Base-by-base conservation (phyloP, 2,888 invertebrate species). In the Drosophila dives region DNA sequence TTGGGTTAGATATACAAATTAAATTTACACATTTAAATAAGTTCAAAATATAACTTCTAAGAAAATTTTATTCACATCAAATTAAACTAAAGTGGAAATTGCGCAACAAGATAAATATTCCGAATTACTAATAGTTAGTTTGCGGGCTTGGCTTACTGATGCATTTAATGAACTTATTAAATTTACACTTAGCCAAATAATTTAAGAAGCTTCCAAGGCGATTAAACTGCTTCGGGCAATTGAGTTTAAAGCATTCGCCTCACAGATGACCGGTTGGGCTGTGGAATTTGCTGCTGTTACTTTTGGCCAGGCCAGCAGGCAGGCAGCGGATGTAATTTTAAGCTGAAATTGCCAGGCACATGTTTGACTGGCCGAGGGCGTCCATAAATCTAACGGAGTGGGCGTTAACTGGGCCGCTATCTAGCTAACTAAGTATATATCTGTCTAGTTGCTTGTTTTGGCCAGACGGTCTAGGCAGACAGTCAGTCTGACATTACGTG, bases 301-400 rank as follows among this genome's bases (percentile, higher is more conserved):
- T 50, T 56, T 64, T 54, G 72, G 58, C 63, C 59, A 51, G 48
- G 32, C 3, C 3, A 26, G 26, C 5, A 26, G 26, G 26, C 77
- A 56, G 40, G 32, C 59, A 70, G 64, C 75, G 82, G 86, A 84
- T 80, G 86, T 81, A 84, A 86, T 84, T 84, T 86, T 72, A 54
- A 77, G 66, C 75, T 70, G 29, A 59, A 86, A 77, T 81, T 86
- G 80, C 75, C 72, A 50, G 64, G 77, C 70, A 72, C 72, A 78
- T 78, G 83, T 77, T 80, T 59, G 67, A 65, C 63, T 71, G 49
- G 40, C 81, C 68, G 68, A 67, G 67, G 72, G 74, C 69, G 74
- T 68, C 58, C 56, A 84, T 86, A 84, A 83, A 84, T 84, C 77
- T 74, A 68, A 62, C 56, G 6, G 20, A 34, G 71, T 64, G 80